Evolutionary conservation across 2,797 vertebrate genomes (phyloP), one percentile per base, ranked within the genome.

Genomic region (Columba guinea): DNA sequence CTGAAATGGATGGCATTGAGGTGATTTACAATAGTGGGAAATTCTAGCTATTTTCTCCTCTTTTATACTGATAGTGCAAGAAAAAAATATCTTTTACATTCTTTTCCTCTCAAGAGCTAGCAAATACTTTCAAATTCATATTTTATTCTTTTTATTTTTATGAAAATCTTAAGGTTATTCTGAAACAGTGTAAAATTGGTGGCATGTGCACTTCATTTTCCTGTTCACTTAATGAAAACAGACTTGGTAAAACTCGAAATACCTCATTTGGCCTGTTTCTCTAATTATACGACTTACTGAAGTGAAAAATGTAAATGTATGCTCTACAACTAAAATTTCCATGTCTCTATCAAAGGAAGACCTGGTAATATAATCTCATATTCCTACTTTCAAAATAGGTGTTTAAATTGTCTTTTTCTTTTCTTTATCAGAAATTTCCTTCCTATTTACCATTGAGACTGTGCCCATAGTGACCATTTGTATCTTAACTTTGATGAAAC

Each of bases 211-310:
- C 95, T 96, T 96, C 53, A 93, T 90, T 92, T 93, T 88, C 87
- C 84, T 93, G 78, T 79, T 91, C 84, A 88, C 46, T 91, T 96
- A 95, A 96, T 96, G 91, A 96, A 95, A 97, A 90, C 69, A 89
- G 74, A 94, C 85, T 95, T 93, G 89, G 90, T 48, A 85, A 85
- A 91, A 90, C 48, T 74, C 20, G 12, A 94, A 95, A 93, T 68
- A 85, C 58, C 65, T 92, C 62, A 73, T 44, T 81, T 94, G 48
- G n/a, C 26, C 53, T 39, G 55, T n/a, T 58, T 73, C 56, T 91
- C 28, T 62, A 94, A 95, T 95, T 96, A 94, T 59, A 92, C 69
- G 65, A 93, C 27, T 95, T 94, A 92, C 76, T 95, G 89, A 93
- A 71, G 90, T 82, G 90, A 92, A 94, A 96, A 95, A 91, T 83